Percentiles rank a stretch among this genome's conserved stretches.
phyloP scores from a whole-genome alignment of 2,888 invertebrate species.

The Andricus quercusramuli region DNA sequence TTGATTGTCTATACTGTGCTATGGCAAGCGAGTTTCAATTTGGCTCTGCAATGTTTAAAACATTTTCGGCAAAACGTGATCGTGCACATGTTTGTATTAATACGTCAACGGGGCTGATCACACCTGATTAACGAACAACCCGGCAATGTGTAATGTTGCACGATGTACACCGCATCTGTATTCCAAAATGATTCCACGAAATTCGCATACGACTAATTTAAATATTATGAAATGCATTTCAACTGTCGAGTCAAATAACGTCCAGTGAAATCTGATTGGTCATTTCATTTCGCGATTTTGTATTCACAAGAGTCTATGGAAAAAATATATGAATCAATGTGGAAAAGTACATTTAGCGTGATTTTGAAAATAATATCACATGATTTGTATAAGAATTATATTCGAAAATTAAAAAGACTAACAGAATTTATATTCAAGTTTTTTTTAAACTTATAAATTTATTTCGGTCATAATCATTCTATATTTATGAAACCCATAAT shows the following conservation, averaged over 20 bases:
- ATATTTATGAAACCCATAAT: background rate
- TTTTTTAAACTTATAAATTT: no score
- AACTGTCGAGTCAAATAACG: slow-evolving; percentile 32
- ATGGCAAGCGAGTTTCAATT: slow-evolving; percentile 5
- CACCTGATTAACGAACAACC: slow-evolving; percentile 42
- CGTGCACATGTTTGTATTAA: slow-evolving; percentile 37
- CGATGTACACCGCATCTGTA: slow-evolving; percentile 32
- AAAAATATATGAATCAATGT: slow-evolving; percentile 19
- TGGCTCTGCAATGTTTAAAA: slow-evolving; percentile 14
- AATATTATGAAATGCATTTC: slow-evolving; percentile 41
- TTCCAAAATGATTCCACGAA: slow-evolving; percentile 38
- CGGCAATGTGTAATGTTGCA: slow-evolving; percentile 39
- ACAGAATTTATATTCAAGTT: no score
- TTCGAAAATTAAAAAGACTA: background rate
- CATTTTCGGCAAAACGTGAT: slow-evolving; percentile 31
- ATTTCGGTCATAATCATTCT: no score
- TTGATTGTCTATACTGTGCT: slow-evolving; percentile 17
- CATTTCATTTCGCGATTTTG: slow-evolving; percentile 21
- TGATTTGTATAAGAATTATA: background rate
- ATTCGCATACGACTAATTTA: slow-evolving; percentile 40
- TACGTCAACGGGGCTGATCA: slow-evolving; percentile 32
- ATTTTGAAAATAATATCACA: background rate
- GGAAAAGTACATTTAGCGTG: background rate
- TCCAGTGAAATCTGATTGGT: slow-evolving; percentile 16
- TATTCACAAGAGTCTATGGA: slow-evolving; percentile 7